These are phyloP conservation scores for Xestia xanthographa DNA, from an alignment of 2,888 invertebrate species.

Conservation along the genomic window DNA sequence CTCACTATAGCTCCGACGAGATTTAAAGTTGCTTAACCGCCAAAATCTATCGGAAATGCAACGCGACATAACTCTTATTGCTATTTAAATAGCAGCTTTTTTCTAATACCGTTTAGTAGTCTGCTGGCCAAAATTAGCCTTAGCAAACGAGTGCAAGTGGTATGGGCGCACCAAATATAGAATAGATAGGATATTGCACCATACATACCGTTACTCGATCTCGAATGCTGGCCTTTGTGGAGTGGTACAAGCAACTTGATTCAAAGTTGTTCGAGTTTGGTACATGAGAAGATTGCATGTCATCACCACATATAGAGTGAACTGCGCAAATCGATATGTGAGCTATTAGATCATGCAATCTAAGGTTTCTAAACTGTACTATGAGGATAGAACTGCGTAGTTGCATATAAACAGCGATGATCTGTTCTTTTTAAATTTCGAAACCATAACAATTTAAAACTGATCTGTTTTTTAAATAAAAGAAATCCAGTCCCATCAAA, in stretches of 20 bases:
- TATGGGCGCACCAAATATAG: conserved; percentile 66
- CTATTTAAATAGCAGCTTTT: conserved; percentile 35
- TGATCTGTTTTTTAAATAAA: not conserved
- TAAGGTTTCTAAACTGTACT: conserved; percentile 10
- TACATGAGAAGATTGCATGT: conserved; percentile 39
- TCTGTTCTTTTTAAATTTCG: not conserved
- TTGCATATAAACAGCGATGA: not conserved
- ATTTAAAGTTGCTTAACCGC: conserved; percentile 32
- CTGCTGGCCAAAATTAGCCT: conserved; percentile 60
- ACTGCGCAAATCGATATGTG: conserved; percentile 34
- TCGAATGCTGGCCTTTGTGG: conserved; percentile 56
- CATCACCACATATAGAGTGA: conserved; percentile 37
- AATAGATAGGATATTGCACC: conserved; percentile 68
- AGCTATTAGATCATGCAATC: conserved; percentile 34
- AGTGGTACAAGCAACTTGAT: conserved; percentile 34
- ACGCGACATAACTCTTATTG: conserved; percentile 35
- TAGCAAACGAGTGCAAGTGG: conserved; percentile 52
- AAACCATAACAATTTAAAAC: not conserved
- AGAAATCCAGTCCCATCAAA: not conserved
- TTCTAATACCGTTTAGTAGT: conserved; percentile 31
- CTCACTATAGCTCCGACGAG: conserved; percentile 39
- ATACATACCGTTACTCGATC: conserved; percentile 64
- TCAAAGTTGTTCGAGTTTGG: conserved; percentile 43
- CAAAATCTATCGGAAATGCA: conserved; percentile 30
- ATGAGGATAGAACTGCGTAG: not conserved